A percentile compares a stretch with the other conserved stretches of the same genome.
These are phyloP conservation scores for Zaprionus lineosus DNA, from an alignment of 2,888 invertebrate genomes.

Conservation along the genomic window DNA sequence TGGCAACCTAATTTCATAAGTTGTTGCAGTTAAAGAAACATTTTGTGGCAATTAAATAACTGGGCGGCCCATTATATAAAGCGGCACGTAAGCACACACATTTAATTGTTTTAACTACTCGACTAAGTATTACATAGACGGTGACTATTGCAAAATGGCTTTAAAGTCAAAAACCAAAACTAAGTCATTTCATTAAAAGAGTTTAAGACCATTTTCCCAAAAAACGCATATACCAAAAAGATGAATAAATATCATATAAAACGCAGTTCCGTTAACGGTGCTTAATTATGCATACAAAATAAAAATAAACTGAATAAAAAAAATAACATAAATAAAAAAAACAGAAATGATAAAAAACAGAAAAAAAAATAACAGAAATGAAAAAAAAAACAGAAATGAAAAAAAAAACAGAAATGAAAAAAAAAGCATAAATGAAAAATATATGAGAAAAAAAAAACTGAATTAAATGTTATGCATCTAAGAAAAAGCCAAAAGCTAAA, in stretches of 20 bases:
- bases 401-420: too few relatives aligned
- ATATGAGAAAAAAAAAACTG: neutral
- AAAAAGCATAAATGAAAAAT: slow-evolving; percentile 6
- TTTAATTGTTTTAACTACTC: slow-evolving; percentile 69
- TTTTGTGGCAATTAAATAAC: slow-evolving; percentile 61
- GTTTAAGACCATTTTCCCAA: slow-evolving; percentile 40
- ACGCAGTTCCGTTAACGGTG: slow-evolving; percentile 74
- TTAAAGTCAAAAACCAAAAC: slow-evolving; percentile 33
- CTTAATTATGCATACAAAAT: slow-evolving; percentile 69
- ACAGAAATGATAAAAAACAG: slow-evolving; percentile 5
- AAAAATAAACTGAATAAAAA: slow-evolving; percentile 24
- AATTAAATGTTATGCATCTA: slow-evolving; percentile 49
- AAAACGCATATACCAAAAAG: slow-evolving; percentile 17
- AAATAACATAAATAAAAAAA: too few relatives aligned
- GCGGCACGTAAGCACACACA: slow-evolving; percentile 50
- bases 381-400: slow-evolving; percentile 25
- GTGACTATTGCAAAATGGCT: slow-evolving; percentile 28
- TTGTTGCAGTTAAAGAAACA: slow-evolving; percentile 60
- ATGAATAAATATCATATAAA: slow-evolving; percentile 45
- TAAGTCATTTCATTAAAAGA: slow-evolving; percentile 54
- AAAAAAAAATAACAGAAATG: slow-evolving; percentile 38
- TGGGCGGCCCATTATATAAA: slow-evolving; percentile 58
- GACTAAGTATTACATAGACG: slow-evolving; percentile 43
- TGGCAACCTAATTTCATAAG: slow-evolving; percentile 71
- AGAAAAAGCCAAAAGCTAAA: slow-evolving; percentile 21